Evolutionary conservation across 2,113 vertebrate genomes (phyloP).

Genomic region (Vidua chalybeata): DNA sequence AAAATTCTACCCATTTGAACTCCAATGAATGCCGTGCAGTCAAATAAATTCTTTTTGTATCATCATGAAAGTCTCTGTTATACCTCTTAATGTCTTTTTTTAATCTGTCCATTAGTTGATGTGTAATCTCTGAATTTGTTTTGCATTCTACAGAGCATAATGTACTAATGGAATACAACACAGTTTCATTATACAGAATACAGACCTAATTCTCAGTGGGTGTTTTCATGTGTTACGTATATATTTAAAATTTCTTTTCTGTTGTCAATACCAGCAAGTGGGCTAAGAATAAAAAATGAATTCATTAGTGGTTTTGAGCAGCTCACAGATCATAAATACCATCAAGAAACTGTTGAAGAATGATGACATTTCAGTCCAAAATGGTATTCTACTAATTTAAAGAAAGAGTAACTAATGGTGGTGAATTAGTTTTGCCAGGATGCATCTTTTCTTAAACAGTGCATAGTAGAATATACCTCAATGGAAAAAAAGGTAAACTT

Average conservation of each 20-base stretch:
- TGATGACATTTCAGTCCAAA: neutral
- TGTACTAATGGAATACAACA: neutral
- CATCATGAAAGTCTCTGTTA: neutral
- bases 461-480: neutral
- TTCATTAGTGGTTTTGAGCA: neutral
- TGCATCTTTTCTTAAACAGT: neutral
- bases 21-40: neutral
- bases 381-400: neutral
- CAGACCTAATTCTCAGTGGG: neutral
- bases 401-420: neutral
- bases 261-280: neutral
- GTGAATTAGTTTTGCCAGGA: neutral
- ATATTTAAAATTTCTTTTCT: neutral
- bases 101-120: neutral
- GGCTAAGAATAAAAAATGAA: neutral
- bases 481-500: neutral
- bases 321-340: neutral
- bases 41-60: neutral
- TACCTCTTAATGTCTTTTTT: neutral
- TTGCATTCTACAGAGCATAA: neutral
- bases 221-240: neutral
- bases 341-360: neutral
- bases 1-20: neutral
- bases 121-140: neutral
- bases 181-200: neutral